These are phyloP conservation scores for Euzophera pinguis DNA, from an alignment of 2,888 invertebrate species.

Conservation along the genomic window DNA sequence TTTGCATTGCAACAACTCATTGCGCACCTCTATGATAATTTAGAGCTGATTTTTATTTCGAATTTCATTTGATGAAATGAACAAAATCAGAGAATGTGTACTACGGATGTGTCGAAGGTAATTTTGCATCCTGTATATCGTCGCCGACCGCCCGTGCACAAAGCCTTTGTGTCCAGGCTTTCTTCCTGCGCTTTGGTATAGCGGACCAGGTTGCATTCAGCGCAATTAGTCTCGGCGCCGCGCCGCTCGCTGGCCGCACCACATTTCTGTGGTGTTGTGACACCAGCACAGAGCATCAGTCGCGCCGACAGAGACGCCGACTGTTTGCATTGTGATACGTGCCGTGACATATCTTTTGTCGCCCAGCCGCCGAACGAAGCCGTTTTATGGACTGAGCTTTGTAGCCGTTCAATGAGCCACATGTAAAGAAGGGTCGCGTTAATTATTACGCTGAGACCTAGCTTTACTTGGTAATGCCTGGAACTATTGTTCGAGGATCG, in stretches of 20 bases:
- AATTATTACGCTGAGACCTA: constrained; percentile 57
- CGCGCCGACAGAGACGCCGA: constrained; percentile 69
- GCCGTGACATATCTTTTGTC: constrained; percentile 73
- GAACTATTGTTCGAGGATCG: constrained; percentile 36
- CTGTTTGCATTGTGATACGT: constrained; percentile 77
- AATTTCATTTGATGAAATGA: no score
- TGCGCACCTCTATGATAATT: no score
- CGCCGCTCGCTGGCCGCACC: constrained; percentile 25
- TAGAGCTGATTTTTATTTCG: no score
- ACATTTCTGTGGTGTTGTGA: constrained; percentile 57
- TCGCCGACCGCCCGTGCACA: constrained; percentile 54
- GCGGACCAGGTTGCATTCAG: constrained; percentile 50
- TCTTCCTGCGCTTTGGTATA: constrained; percentile 43
- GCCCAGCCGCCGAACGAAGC: constrained; percentile 44
- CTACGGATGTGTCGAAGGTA: no score
- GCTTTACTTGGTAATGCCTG: constrained; percentile 29
- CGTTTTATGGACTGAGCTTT: constrained; percentile 58
- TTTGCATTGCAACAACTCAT: no score
- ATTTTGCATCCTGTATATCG: no score
- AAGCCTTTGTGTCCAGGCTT: constrained; percentile 57
- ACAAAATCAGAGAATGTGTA: no score
- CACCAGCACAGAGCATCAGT: constrained; percentile 55
- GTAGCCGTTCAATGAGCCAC: constrained; percentile 41
- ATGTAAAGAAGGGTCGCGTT: constrained; percentile 46
- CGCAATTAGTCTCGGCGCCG: constrained; percentile 69